Evolutionary conservation across 2,797 vertebrate genomes (phyloP).

Genomic region (Triplophysa bombifrons): DNA sequence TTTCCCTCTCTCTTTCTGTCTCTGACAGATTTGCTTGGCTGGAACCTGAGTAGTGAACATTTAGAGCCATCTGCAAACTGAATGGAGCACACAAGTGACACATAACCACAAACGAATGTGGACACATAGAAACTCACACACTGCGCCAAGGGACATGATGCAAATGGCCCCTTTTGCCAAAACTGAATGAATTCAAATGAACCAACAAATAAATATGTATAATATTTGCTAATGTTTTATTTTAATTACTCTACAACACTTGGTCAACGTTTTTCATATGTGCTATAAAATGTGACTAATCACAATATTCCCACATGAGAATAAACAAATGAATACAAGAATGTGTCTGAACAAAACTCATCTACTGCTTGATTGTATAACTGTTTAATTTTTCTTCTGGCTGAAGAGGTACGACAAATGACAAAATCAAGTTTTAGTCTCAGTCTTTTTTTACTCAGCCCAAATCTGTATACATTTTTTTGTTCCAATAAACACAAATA

Average conservation of each 20-base stretch:
- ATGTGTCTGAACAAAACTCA: neutral
- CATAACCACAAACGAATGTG: slow-evolving; percentile 14
- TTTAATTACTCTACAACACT: neutral
- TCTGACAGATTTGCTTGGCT: slow-evolving; percentile 16
- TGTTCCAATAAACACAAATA: no score
- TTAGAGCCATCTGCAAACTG: slow-evolving; percentile 27
- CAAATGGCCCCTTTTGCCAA: slow-evolving; percentile 10
- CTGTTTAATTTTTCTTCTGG: neutral
- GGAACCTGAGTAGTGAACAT: slow-evolving; percentile 12
- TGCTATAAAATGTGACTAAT: neutral
- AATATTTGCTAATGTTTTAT: neutral
- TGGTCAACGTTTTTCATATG: neutral
- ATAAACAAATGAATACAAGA: neutral
- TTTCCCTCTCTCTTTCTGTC: neutral
- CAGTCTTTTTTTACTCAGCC: no score
- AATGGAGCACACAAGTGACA: neutral
- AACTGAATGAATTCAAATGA: neutral
- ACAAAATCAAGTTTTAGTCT: no score
- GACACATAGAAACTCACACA: neutral
- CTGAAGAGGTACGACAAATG: no score
- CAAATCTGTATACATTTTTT: no score
- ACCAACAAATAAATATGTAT: neutral
- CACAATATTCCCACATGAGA: neutral
- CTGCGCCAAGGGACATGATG: neutral
- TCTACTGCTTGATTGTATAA: neutral